Evolutionary conservation across 2,797 vertebrate genomes (phyloP).

Genomic region (Enteromius afrohamiltoni): DNA sequence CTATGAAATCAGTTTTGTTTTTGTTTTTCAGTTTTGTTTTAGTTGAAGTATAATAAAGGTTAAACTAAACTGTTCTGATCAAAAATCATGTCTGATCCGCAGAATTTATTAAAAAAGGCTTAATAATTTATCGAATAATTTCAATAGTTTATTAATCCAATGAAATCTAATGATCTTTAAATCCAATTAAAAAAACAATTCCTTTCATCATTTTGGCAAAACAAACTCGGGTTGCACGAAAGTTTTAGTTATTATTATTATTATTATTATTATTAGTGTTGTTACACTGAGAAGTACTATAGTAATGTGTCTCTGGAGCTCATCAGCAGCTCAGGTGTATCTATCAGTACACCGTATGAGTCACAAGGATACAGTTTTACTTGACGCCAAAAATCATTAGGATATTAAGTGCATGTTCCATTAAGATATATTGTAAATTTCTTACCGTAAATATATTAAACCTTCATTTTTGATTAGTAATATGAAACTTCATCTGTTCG

Average conservation of each 20-base stretch:
- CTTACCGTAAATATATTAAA: neutral
- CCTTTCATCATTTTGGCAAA: neutral
- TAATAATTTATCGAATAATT: neutral
- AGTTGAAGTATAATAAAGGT: neutral
- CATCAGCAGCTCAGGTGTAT: neutral
- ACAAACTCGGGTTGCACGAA: neutral
- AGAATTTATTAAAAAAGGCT: too few species aligned
- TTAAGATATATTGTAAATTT: neutral
- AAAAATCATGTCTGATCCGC: neutral
- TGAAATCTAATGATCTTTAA: neutral
- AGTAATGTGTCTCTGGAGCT: neutral
- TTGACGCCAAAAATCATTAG: neutral
- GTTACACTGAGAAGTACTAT: neutral
- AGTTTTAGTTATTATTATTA: too few species aligned
- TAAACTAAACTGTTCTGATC: too few species aligned
- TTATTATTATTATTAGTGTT: neutral
- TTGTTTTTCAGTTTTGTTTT: neutral
- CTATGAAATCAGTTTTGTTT: neutral
- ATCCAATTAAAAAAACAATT: neutral
- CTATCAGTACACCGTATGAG: neutral
- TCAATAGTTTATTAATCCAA: neutral
- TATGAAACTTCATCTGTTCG: neutral
- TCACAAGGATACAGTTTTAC: neutral
- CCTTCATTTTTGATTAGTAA: neutral
- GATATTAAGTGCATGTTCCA: neutral